These are phyloP conservation scores for Halcyon chelicuti DNA, from an alignment of 2,797 vertebrate species.

Conservation along the genomic window DNA sequence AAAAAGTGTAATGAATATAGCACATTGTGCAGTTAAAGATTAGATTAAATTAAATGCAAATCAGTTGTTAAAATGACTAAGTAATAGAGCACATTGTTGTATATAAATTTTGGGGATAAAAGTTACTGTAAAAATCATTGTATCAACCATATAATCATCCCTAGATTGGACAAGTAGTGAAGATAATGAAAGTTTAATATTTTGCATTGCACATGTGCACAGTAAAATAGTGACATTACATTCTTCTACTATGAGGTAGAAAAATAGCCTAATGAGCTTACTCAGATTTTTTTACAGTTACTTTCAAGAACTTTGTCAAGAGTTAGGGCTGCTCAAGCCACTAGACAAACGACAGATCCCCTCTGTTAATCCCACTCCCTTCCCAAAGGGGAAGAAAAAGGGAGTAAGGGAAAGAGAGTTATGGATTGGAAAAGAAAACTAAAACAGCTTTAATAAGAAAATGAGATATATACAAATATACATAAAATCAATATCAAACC, in stretches of 20 bases:
- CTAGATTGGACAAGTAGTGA: background rate
- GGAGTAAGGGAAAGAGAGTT: background rate
- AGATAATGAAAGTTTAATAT: background rate
- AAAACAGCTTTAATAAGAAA: background rate
- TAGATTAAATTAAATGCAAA: conserved; percentile 53
- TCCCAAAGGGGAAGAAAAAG: background rate
- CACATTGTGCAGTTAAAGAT: conserved; percentile 21
- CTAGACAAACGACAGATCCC: background rate
- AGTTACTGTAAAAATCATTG: background rate
- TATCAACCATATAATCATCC: background rate
- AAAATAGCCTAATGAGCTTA: background rate
- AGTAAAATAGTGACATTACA: background rate
- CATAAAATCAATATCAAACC: background rate
- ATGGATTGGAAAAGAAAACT: background rate
- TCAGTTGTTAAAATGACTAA: conserved; percentile 20
- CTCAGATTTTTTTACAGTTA: background rate
- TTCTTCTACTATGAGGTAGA: background rate
- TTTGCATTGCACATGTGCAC: background rate
- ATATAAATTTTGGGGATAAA: background rate
- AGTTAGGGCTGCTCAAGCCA: background rate
- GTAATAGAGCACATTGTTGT: background rate
- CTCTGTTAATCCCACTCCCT: background rate
- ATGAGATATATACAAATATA: background rate
- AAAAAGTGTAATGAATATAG: conserved; percentile 21
- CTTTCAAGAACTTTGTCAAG: background rate